Base-by-base conservation (phyloP, 2,888 invertebrate species). In the Bimastos eiseni region DNA sequence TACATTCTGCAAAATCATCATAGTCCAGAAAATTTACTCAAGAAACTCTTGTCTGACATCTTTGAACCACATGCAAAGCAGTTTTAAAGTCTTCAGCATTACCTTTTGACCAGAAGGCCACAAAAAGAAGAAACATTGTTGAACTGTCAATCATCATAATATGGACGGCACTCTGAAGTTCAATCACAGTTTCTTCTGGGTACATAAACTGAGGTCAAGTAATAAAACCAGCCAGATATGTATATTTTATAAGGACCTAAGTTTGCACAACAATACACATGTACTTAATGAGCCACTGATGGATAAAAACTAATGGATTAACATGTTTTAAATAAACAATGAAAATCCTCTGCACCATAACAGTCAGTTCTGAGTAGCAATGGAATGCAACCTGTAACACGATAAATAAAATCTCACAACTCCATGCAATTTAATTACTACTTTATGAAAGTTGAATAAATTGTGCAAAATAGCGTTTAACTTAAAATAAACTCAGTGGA, bases 161-260 rank as follows among this genome's bases (percentile, higher is more conserved):
- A 70, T 70, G 70, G 70, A 70, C 70, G 70, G 70, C 70, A 70
- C 70, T 70, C n/a, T 70, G 70, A 70, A 70, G n/a, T 70, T 70
- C 8, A 70, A 70, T 70, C 70, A 70, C 70, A 70, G 70, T 70
- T 70, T 70, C n/a, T 30, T 70, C 70, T 70, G n/a, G 70, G 30
- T 11, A 70, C 70, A n/a, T n/a, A 70, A n/a, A 70, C 70, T n/a
- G 70, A 70, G 30, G 70, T 70, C 30, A n/a, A 70, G n/a, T 70
- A 70, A 70, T n/a, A 70, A 70, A 70, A 70, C 8, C n/a, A 70
- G n/a, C 70, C 70, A 70, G 70, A 70, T 70, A 70, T 70, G 70
- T 70, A 70, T 70, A 70, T 70, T 70, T 70, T 30, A 70, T n/a
- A 70, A 70, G 70, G 70, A 70, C 70, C 70, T 70, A 70, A 70